A percentile compares a stretch with the other conserved stretches of the same genome.
Evolutionary conservation across 1,140 invertebrate species (phyloP).

Genomic region (Orussus abietinus): DNA sequence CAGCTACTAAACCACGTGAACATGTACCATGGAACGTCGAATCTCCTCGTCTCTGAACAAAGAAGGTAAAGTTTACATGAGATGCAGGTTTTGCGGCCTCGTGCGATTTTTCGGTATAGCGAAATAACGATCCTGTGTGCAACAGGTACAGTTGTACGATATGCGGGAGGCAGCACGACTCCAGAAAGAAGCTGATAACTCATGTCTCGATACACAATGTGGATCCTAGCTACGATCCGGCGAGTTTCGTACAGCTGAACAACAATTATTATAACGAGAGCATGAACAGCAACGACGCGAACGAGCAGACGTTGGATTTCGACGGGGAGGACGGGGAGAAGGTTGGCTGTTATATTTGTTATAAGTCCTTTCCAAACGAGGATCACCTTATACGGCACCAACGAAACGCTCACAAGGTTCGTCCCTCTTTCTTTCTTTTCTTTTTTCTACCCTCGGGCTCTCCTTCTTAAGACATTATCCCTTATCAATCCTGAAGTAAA

Average conservation of each 20-base stretch:
- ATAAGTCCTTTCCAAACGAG: constrained; percentile 52
- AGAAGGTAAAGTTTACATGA: too few species aligned
- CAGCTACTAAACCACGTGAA: constrained; percentile 55
- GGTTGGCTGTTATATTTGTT: constrained; percentile 50
- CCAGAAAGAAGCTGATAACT: constrained; percentile 56
- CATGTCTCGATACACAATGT: constrained; percentile 59
- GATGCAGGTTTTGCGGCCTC: too few species aligned
- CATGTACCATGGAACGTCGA: constrained; percentile 49
- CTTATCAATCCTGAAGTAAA: too few species aligned
- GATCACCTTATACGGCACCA: constrained; percentile 53
- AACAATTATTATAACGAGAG: constrained; percentile 45
- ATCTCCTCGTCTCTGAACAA: constrained; percentile 43
- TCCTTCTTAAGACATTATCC: too few species aligned
- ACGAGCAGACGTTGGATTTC: constrained; percentile 38
- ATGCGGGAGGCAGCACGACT: constrained; percentile 60
- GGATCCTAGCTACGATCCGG: constrained; percentile 52
- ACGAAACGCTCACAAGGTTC: constrained; percentile 48
- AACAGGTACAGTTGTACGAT: constrained; percentile 53
- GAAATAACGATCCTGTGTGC: constrained; percentile 1
- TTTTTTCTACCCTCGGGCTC: too few species aligned
- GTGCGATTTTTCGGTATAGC: not conserved
- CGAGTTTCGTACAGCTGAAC: constrained; percentile 54
- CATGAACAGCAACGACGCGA: constrained; percentile 35
- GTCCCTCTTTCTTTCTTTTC: too few species aligned
- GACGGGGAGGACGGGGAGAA: constrained; percentile 43